Base-by-base conservation (phyloP, 2,888 invertebrate species). In the Polyommatus icarus region DNA sequence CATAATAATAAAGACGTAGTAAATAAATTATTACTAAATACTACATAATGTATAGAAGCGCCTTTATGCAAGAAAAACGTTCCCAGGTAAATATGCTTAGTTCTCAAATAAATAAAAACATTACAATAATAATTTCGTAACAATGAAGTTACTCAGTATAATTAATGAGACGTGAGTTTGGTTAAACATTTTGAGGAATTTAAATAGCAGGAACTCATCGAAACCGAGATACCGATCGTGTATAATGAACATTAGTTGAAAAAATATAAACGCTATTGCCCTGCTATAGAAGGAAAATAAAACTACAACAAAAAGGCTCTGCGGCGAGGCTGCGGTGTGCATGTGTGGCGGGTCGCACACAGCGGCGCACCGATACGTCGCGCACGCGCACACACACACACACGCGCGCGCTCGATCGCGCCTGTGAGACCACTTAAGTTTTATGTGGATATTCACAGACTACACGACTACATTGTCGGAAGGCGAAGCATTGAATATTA, bases 281-380 rank as follows among this genome's bases (percentile, higher is more conserved):
- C 85, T 85, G 86, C 87, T 87, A 86, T 86, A 90, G 85, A 85
- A 91, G 90, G 91, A 92, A 93, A 93, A 92, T 89, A 91, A 92
- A 91, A 90, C 85, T 85, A 92, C 88, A 91, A 92, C 88, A 91
- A 92, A 90, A 92, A 91, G 91, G 88, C 89, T 89, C 83, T 85
- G 89, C 88, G 87, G 89, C 89, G 83, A 87, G 87, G 90, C 88
- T 85, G 86, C 84, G 84, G 83, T 82, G 83, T 84, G 84, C 82
- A 82, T 84, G 91, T 89, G 89, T 89, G 90, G 83, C 89, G 88
- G 87, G 86, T 84, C 85, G 86, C 86, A 86, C 85, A 87, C 86
- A 83, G 86, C 87, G 83, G 86, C 86, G 87, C 84, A 82, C 85
- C 85, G 83, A 86, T 86, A 86, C 86, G 84, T 86, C 87, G 86